These are phyloP conservation scores for Leucophora obtusa DNA, from an alignment of 2,888 invertebrate species.

Conservation along the genomic window DNA sequence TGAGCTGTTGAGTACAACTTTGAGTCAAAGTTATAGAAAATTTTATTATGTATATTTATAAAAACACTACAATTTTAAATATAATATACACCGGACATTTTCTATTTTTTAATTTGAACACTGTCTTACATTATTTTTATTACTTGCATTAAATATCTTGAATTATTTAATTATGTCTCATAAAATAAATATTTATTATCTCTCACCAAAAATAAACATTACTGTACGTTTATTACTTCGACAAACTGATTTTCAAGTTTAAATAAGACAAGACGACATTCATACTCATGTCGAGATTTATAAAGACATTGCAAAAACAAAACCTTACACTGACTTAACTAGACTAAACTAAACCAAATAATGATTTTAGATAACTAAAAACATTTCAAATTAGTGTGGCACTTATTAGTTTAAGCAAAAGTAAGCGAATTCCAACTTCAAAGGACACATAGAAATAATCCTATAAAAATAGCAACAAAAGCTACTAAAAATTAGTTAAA, in stretches of 20 bases:
- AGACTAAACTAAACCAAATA: conserved; percentile 9
- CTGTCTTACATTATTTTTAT: no score
- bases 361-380: conserved; percentile 11
- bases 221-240: conserved; percentile 5
- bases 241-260: conserved; percentile 16
- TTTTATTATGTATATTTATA: no score
- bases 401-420: neutral
- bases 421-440: no score
- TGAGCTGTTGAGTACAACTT: no score
- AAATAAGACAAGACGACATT: conserved; percentile 25
- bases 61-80: no score
- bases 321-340: neutral
- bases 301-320: neutral
- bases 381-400: conserved; percentile 18
- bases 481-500: no score
- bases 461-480: no score
- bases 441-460: no score
- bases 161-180: conserved; percentile 1
- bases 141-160: neutral
- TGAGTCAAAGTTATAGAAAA: no score
- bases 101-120: no score
- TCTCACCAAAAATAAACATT: conserved; percentile 20
- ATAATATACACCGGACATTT: no score
- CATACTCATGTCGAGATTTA: neutral
- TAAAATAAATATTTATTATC: conserved; percentile 3